Base-by-base conservation (phyloP, 2,797 vertebrate species). In the Poeciliopsis paucimaculata region DNA sequence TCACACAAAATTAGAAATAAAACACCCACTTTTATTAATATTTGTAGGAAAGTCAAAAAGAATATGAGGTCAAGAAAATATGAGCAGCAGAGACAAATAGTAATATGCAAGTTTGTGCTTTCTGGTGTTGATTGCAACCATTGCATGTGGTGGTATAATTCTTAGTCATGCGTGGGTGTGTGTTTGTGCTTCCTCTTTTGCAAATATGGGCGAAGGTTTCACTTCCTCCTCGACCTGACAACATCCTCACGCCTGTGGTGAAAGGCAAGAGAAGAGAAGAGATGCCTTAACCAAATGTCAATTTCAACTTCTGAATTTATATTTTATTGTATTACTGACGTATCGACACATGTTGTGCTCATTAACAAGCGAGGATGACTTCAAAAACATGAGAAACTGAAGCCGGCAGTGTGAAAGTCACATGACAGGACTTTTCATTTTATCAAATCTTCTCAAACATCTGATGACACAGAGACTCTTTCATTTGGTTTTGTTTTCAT, bases 181-280 rank as follows among this genome's bases (percentile, higher is more conserved):
- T 81, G 39, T 75, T 28, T 71, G 51, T 80, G 72, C 55, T 76
- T 78, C 82, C 82, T 83, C 76, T 79, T 81, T 72, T 77, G 75
- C 47, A 70, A 36, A 26, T 60, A 43, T 43, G 57, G 49, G n/a
- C 28, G 66, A 41, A 73, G 53, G 79, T 86, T 84, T 88, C 86
- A 82, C 79, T 84, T 82, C 82, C 60, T 73, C 72, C 70, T 78
- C n/a, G 41, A 55, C 73, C 34, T 55, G 66, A 57, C 12, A 68
- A n/a, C 72, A 39, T 70, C 28, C 64, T 49, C 72, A 75, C 10
- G 41, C 57, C 34, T 76, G 53, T 36, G 49, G 74, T 72, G 46
- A 70, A 47, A 53, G 23, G 60, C 15, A 10, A 36, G 0, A 55
- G 0, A 64, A 51, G 15, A 51, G 11, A 71, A 39, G 41, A 71